These are phyloP conservation scores for Neomorphus geoffroyi DNA, from an alignment of 2,797 vertebrate genomes.

Conservation along the genomic window DNA sequence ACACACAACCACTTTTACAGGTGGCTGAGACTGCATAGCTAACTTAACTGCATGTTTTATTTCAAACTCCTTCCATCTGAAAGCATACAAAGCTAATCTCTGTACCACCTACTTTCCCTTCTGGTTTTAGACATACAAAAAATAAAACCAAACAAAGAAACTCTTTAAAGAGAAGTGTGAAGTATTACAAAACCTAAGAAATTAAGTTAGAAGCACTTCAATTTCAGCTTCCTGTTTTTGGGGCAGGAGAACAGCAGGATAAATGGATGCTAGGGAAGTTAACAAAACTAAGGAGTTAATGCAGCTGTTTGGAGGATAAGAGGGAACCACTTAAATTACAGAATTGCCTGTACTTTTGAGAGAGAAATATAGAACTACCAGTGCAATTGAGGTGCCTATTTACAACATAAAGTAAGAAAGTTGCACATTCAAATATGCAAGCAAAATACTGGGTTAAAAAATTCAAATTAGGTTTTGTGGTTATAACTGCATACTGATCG, in stretches of 20 bases:
- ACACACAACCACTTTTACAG: background rate
- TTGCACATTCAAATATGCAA: background rate
- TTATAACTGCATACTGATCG: background rate
- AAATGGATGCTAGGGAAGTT: background rate
- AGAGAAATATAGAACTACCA: background rate
- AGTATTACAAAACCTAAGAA: background rate
- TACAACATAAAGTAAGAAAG: background rate
- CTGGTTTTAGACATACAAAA: background rate
- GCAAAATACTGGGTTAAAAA: background rate
- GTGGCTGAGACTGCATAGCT: background rate
- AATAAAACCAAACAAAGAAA: background rate
- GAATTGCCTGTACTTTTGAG: constrained; percentile 17
- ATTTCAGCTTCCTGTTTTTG: background rate
- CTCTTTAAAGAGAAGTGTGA: background rate
- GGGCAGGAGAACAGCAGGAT: background rate
- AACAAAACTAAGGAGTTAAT: background rate
- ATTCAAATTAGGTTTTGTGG: background rate
- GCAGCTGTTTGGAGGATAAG: background rate
- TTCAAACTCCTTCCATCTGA: background rate
- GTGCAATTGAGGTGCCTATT: background rate
- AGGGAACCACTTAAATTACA: background rate
- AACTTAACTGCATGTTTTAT: background rate
- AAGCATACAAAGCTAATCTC: background rate
- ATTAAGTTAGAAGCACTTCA: background rate
- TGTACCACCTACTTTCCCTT: background rate